phyloP scores from a whole-genome alignment of 2,113 vertebrate genomes.

The Prinia subflava region DNA sequence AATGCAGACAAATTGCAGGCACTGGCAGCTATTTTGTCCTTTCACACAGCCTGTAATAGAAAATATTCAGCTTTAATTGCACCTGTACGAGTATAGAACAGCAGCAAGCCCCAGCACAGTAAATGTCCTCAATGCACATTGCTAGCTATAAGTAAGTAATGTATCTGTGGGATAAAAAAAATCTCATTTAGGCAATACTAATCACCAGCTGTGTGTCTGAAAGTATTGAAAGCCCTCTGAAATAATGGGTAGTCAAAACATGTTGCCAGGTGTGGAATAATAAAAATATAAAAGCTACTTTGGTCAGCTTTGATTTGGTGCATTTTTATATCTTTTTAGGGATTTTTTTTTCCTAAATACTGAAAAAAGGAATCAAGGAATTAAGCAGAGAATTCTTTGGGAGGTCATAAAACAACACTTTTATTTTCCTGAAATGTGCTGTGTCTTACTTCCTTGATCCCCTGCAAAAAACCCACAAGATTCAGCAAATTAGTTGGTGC shows the following conservation, averaged over 20 bases:
- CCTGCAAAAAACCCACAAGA: fast-evolving
- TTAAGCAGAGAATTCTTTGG: not conserved
- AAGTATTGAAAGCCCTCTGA: not conserved
- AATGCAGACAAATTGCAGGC: not conserved
- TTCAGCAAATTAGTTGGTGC: not conserved
- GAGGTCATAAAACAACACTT: not conserved
- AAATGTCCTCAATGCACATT: not conserved
- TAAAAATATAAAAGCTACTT: not conserved
- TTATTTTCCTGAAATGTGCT: fast-evolving
- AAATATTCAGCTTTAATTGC: not conserved
- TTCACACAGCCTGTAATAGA: not conserved
- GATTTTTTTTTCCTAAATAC: not conserved
- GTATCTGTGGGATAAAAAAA: not conserved
- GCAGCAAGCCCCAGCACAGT: not conserved
- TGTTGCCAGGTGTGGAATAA: not conserved
- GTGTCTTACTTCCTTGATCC: fast-evolving
- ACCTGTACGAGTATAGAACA: not conserved
- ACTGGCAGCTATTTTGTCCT: not conserved
- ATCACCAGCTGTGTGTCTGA: not conserved
- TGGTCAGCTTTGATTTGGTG: not conserved
- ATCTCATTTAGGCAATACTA: not conserved
- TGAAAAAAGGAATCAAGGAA: not conserved
- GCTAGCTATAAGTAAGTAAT: not conserved
- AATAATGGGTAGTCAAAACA: not conserved
- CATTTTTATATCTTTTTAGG: not conserved